phyloP scores from a whole-genome alignment of 2,797 vertebrate genomes.

The Xiphophorus birchmanni region DNA sequence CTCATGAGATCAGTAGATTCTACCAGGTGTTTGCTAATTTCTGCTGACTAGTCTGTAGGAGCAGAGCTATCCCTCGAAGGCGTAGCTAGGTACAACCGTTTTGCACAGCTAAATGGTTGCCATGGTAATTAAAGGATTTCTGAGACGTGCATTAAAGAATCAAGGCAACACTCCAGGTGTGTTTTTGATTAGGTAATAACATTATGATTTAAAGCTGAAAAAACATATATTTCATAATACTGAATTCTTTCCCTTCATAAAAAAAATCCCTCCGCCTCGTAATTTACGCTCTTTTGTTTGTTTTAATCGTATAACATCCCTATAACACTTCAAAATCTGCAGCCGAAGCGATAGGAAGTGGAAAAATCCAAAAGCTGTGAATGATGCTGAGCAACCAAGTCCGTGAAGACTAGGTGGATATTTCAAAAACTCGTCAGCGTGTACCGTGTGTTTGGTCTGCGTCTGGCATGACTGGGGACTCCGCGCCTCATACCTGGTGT shows the following conservation, averaged over 20 bases:
- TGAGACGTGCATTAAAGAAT: no score
- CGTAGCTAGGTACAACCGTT: no score
- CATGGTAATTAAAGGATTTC: no score
- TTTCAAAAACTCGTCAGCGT: slow-evolving; percentile 60
- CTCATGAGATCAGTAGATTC: no score
- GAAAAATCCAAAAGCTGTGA: background rate
- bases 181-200: no score
- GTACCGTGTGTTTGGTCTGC: slow-evolving; percentile 40
- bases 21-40: no score
- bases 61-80: background rate
- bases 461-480: slow-evolving; percentile 57
- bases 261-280: background rate
- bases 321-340: background rate
- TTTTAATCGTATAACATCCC: background rate
- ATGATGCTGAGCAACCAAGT: slow-evolving; percentile 10
- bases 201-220: no score
- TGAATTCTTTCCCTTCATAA: background rate
- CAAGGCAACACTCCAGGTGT: no score
- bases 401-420: slow-evolving; percentile 31
- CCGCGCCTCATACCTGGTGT: slow-evolving; percentile 71
- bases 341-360: background rate
- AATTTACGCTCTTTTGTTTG: background rate
- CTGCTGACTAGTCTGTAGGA: background rate
- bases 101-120: no score
- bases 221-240: background rate